These are phyloP conservation scores for Apocrypta bakeri DNA, from an alignment of 1,140 invertebrate species.

Conservation along the genomic window DNA sequence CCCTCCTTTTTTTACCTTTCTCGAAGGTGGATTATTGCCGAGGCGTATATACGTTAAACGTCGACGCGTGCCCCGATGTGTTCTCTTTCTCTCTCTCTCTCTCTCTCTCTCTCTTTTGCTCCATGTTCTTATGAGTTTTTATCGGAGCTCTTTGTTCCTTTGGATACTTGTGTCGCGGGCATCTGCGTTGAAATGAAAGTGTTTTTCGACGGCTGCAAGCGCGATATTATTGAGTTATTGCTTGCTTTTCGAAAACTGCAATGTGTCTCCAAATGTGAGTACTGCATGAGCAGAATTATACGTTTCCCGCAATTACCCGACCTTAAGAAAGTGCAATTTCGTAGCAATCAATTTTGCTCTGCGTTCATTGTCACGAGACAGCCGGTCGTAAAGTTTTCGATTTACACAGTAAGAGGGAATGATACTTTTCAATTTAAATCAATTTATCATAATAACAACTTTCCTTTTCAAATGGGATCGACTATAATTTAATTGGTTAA, in stretches of 20 bases:
- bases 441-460: no score
- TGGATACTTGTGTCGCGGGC: background rate
- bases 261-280: background rate
- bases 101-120: background rate
- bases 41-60: conserved; percentile 22
- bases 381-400: no score
- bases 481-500: no score
- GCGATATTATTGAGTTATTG: no score
- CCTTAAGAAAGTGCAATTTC: no score
- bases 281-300: no score
- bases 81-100: background rate
- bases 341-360: no score
- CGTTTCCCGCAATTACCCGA: no score
- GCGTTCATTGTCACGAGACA: no score
- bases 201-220: background rate
- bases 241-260: background rate
- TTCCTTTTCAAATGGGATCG: no score
- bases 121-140: background rate
- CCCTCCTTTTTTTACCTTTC: conserved; percentile 1
- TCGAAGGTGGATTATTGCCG: background rate
- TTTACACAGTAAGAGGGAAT: no score
- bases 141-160: background rate
- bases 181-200: background rate
- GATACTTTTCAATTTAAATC: no score
- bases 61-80: conserved; percentile 37